Conservation (phyloP, 2,888 invertebrate species). For the Spisula solida region DNA sequence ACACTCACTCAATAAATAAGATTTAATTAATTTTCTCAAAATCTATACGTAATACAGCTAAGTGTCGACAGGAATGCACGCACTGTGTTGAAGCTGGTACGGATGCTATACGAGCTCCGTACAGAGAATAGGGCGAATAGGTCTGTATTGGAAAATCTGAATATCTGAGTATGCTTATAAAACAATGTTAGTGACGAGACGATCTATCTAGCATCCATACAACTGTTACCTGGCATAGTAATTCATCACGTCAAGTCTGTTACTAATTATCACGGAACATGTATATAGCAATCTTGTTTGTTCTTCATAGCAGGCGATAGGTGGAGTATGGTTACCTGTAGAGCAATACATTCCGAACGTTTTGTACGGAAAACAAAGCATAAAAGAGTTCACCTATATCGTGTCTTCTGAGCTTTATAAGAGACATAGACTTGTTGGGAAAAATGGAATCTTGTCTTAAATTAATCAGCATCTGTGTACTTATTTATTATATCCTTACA, state of each 20-base stretch:
- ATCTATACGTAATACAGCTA: neutral
- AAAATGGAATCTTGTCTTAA: neutral
- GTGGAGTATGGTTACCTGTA: neutral
- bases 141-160: neutral
- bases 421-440: neutral
- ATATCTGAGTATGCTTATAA: neutral
- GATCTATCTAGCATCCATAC: neutral
- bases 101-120: neutral
- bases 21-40: constrained; percentile 22
- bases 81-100: neutral
- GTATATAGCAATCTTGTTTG: neutral
- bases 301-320: neutral
- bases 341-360: neutral
- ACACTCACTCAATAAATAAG: constrained; percentile 12
- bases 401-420: neutral
- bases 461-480: no score
- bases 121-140: neutral
- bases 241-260: constrained; percentile 8
- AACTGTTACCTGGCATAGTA: neutral
- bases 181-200: neutral
- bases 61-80: neutral
- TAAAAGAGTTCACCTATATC: neutral
- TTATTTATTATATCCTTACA: no score
- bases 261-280: neutral
- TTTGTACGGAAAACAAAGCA: neutral